Base-by-base conservation (phyloP, 2,888 invertebrate genomes). In the Yponomeuta plumbellus region DNA sequence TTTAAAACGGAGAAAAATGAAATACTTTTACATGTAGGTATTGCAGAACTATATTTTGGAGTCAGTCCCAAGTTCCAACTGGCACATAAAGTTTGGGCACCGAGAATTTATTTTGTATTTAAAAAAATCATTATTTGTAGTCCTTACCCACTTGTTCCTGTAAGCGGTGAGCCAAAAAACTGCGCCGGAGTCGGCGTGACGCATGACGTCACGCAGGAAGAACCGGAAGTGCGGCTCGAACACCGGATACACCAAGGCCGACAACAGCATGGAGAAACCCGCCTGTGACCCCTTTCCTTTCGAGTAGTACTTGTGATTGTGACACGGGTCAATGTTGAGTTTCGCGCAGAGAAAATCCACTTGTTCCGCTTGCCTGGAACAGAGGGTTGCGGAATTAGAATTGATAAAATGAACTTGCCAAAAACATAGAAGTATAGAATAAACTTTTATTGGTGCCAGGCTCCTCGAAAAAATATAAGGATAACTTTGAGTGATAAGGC, bases 191-290 rank as follows among this genome's bases (percentile, higher is more conserved):
- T 90, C 91, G 52, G 91, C 90, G 0, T 93, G 74, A 10, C 94
- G 83, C 88, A 94, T 92, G 67, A 95, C 80, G 73, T 96, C 96
- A 68, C 93, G 84, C 20, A 93, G 78, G 69, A 95, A 93, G 75
- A 88, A 93, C 61, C 88, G 83, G 56, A 86, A 86, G 72, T 93
- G 92, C 4, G 77, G 80, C 70, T 93, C 92, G 71, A 95, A 95
- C 1, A 92, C 91, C 0, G 94, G 93, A 68, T 92, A 93, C 17
- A 92, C 73, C 1, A 93, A 70, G 0, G 76, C 77, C 0, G 79
- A 73, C 67, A 85, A 84, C 3, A 90, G 63, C 0, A 75, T 74
- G 0, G 76, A 73, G 64, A 84, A 81, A 0, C 85, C 86, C 1
- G 77, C 73, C 1, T 73, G 68, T 0, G 68, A 11, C 0, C 79